Evolutionary conservation across 2,113 vertebrate genomes (phyloP), one percentile per base, ranked within the genome.

Genomic region (Callocephalon fimbriatum): DNA sequence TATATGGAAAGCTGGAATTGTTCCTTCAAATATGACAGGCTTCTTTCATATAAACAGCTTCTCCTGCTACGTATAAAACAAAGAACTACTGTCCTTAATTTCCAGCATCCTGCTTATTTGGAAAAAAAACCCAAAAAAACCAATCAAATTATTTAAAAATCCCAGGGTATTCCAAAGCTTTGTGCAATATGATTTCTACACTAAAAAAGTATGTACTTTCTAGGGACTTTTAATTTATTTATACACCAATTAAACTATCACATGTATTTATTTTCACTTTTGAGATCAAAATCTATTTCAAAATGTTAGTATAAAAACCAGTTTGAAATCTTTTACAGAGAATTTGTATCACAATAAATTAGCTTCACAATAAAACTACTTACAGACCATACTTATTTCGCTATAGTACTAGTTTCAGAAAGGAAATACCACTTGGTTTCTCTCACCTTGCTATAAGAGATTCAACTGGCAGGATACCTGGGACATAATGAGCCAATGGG

Each of bases 401-500:
- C 51, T 86, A 51, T 66, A 75, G 14, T 9, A 61, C 1, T 23
- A 42, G 54, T 62, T 93, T 73, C 38, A 59, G 70, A 63, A 86
- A 51, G 58, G 38, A 82, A 86, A 48, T 6, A 32, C 4, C 27
- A 71, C 32, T 56, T 72, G 3, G 11, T 58, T 91, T 65, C 50
- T 66, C 96, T 96, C 98, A 99, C 99, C 99, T 99, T 95, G 99
- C 99, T 94, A 97, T 98, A 74, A 99, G 97, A 21, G 99, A 99
- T 92, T 99, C 99, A 0, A 97, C 18, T 44, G 99, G 99, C 97
- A 99, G 98, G 95, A 99, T 98, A 71, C 98, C 99, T 44, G 99
- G 99, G 37, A 99, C 98, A 95, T 98, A 98, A 73, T 99, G 99
- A 82, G 99, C 99, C 97, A 99, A 98, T 1, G 99, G 99, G n/a